Base-by-base conservation (phyloP, 2,113 vertebrate genomes). In the Lagenorhynchus albirostris region DNA sequence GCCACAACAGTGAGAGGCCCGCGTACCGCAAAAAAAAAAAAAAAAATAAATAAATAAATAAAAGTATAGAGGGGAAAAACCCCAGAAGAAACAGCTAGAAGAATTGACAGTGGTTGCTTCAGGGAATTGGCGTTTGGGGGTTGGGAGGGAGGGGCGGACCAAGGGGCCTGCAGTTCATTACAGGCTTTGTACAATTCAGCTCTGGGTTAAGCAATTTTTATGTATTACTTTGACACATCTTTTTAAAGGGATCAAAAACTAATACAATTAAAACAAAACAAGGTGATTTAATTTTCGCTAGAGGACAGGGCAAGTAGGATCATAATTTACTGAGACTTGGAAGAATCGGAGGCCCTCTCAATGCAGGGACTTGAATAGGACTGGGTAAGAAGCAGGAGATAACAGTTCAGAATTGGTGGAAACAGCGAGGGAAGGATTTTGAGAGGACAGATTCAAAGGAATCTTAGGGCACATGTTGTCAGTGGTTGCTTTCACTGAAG, bases 91-190 rank as follows among this genome's bases (percentile, higher is more conserved):
- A 74, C 1, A 70, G 31, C 65, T 31, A 0, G 44, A 68, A 31
- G 68, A 89, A 79, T 11, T 29, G 29, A 89, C 2, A 18, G 11
- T 8, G 6, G 14, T 15, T 60, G 71, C 29, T 88, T 86, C 8
- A 14, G 25, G 31, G 50, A 92, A n/a, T 31, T 73, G 62, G 25
- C 36, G 8, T 29, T 63, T 47, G 26, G 21, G 87, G 58, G 26
- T n/a, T 25, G 20, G 29, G 2, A 26, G 23, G 3, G 11, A 13
- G 31, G 9, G 10, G 3, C 2, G 31, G 25, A 11, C 25, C 12
- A 41, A 60, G 14, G 15, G 29, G 21, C 5, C 71, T n/a, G 4
- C 8, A 6, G 14, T 36, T 55, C 8, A 17, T 67, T 3, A 21
- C 20, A 65, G 60, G 38, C 31, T 47, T n/a, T 58, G 25, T 18